Evolutionary conservation across 2,797 vertebrate genomes (phyloP).

Genomic region (Setipinna tenuifilis): DNA sequence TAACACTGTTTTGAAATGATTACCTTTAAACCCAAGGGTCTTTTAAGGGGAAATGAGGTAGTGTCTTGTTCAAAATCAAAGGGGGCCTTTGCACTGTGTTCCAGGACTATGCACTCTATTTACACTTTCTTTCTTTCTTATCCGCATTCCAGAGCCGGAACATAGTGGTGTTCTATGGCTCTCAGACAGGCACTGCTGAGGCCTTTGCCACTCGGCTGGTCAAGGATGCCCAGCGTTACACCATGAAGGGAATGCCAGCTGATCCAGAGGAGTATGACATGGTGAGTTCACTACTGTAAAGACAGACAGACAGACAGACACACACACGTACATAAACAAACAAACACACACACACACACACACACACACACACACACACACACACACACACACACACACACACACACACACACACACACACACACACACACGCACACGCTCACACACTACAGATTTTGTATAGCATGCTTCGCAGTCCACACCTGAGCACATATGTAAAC

Average conservation of each 20-base stretch:
- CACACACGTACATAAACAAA: no score
- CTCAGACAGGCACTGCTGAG: constrained; percentile 85
- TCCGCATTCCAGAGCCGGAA: constrained; percentile 70
- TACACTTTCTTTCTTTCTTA: background rate
- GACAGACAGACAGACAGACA: no score
- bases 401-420: no score
- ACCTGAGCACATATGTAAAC: no score
- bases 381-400: no score
- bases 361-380: no score
- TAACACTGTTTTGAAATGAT: no score
- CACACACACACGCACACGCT: background rate
- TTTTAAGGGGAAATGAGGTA: no score
- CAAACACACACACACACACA: no score
- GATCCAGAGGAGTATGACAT: constrained; percentile 86
- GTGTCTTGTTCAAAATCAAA: background rate
- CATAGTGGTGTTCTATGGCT: constrained; percentile 85
- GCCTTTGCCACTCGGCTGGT: constrained; percentile 83
- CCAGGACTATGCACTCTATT: background rate
- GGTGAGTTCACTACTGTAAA: constrained; percentile 64
- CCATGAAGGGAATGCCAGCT: constrained; percentile 81
- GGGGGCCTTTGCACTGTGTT: background rate
- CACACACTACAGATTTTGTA: background rate
- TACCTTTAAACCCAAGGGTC: no score
- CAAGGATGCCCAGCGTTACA: constrained; percentile 84
- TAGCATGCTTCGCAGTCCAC: no score